phyloP scores from a whole-genome alignment of 2,113 vertebrate genomes.

The Semnornis frantzii region DNA sequence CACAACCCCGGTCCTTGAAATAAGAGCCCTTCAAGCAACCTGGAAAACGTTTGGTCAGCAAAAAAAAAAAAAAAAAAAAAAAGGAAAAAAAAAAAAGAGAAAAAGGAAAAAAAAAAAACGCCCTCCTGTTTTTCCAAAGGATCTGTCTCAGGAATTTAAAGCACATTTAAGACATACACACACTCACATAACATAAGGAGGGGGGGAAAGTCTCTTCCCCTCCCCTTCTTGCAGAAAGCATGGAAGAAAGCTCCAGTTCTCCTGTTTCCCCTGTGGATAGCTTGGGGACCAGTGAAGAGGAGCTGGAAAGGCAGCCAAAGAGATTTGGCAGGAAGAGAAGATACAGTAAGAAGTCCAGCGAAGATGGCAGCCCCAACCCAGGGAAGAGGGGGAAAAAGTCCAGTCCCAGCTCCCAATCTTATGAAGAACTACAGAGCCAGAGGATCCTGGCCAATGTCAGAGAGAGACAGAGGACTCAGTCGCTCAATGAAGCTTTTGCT shows the following conservation, averaged over 20 bases:
- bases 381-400: slow-evolving; percentile 91
- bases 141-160: slow-evolving; percentile 75
- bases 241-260: slow-evolving; percentile 93
- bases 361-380: slow-evolving; percentile 87
- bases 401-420: slow-evolving; percentile 91
- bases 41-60: slow-evolving; percentile 69
- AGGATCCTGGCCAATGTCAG: slow-evolving; percentile 95
- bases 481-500: slow-evolving; percentile 94
- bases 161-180: slow-evolving; percentile 67
- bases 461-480: slow-evolving; percentile 94
- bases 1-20: slow-evolving; percentile 75
- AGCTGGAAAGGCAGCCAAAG: slow-evolving; percentile 88
- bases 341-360: slow-evolving; percentile 89
- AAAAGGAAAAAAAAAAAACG: neutral
- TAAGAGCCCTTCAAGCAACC: slow-evolving; percentile 69
- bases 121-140: slow-evolving; percentile 69
- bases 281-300: slow-evolving; percentile 93
- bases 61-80: slow-evolving; percentile 24
- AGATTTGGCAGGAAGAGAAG: slow-evolving; percentile 88
- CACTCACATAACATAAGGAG: slow-evolving; percentile 65
- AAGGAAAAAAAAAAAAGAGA: neutral
- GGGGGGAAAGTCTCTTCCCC: slow-evolving; percentile 69
- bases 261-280: slow-evolving; percentile 94
- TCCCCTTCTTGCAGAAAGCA: slow-evolving; percentile 77
- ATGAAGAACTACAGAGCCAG: slow-evolving; percentile 94